Evolutionary conservation across 2,113 vertebrate species (phyloP).

Genomic region (Emydura subglobosa): DNA sequence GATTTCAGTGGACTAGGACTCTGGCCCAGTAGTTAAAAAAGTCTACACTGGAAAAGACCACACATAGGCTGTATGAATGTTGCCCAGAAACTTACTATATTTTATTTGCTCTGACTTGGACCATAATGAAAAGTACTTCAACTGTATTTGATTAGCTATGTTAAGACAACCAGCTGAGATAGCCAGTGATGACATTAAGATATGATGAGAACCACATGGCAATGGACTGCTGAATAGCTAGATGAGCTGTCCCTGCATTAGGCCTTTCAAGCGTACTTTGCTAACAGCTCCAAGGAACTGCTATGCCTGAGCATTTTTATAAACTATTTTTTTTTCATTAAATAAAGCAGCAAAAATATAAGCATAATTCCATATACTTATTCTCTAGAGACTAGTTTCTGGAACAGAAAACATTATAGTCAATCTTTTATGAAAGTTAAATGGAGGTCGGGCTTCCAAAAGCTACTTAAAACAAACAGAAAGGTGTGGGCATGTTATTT

Average conservation of each 20-base stretch:
- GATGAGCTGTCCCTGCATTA: background rate
- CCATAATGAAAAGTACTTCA: background rate
- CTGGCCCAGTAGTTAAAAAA: background rate
- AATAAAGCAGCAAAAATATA: background rate
- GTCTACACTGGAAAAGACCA: background rate
- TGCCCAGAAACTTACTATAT: background rate
- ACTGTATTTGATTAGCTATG: constrained; percentile 3
- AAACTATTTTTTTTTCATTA: background rate
- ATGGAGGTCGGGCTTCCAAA: background rate
- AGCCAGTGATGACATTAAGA: background rate
- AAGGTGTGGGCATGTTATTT: background rate
- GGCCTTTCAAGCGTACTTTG: background rate
- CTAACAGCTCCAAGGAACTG: background rate
- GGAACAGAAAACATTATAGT: no score
- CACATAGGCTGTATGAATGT: background rate
- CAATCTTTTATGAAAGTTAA: background rate
- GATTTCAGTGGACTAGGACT: background rate
- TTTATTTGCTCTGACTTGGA: background rate
- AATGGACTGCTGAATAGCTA: background rate
- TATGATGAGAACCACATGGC: background rate
- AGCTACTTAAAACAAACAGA: background rate
- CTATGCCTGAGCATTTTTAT: background rate
- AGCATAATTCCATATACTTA: background rate
- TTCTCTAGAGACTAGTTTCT: no score
- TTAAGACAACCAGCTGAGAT: constrained; percentile 8